Evolutionary conservation across 2,888 invertebrate species (phyloP).

Genomic region (Glaucopsyche alexis): DNA sequence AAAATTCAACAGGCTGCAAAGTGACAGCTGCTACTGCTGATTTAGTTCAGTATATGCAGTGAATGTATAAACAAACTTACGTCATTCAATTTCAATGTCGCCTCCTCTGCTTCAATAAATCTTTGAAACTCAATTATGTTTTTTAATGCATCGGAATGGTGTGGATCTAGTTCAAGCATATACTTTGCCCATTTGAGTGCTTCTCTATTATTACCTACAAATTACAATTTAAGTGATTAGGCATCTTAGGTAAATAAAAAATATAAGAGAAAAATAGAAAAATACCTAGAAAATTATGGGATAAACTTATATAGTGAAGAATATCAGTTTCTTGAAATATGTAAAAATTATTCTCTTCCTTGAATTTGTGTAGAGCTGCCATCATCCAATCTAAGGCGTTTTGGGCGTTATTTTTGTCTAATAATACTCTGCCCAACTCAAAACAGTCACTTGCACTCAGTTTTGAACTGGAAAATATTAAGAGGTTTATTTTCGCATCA

Average conservation of each 20-base stretch:
- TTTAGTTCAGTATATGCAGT: neutral
- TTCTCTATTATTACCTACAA: conserved; percentile 23
- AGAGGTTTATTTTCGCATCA: too few species aligned
- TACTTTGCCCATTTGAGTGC: conserved; percentile 26
- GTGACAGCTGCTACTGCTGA: too few species aligned
- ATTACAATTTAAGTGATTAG: neutral
- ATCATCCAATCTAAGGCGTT: conserved; percentile 98
- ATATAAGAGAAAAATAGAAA: neutral
- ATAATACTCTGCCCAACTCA: conserved; percentile 95
- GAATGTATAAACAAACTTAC: neutral
- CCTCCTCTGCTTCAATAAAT: neutral
- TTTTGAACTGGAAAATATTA: conserved; percentile 69
- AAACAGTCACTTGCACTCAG: conserved; percentile 95
- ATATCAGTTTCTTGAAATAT: conserved; percentile 87
- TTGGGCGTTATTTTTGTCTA: conserved; percentile 94
- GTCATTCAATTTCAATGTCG: neutral
- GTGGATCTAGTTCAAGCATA: conserved; percentile 20
- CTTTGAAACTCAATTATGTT: conserved; percentile 19
- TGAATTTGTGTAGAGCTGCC: conserved; percentile 89
- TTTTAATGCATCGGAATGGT: neutral
- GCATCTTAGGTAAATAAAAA: neutral
- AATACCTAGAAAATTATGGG: conserved; percentile 92
- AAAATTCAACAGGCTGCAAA: too few species aligned
- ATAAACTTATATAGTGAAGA: conserved; percentile 96
- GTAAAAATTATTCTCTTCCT: conserved; percentile 78